These are phyloP conservation scores for Panthera tigris DNA, from an alignment of 2,113 vertebrate species.

Conservation along the genomic window DNA sequence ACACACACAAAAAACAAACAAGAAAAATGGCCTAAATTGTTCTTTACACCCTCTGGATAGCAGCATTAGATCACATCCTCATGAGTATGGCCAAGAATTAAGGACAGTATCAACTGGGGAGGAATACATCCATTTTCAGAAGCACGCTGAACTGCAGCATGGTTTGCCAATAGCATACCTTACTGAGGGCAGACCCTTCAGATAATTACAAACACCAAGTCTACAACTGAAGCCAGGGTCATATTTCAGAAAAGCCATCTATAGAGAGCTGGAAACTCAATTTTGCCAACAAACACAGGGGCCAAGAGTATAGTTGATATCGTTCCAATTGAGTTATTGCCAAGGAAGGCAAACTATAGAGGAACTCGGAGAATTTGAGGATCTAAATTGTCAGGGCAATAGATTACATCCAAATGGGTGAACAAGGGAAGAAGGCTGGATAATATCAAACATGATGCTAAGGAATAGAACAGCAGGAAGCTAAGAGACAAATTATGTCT, in stretches of 20 bases:
- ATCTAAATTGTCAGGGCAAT: conserved; percentile 36
- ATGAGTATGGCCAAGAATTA: neutral
- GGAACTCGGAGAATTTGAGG: neutral
- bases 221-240: conserved; percentile 38
- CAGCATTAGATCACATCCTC: neutral
- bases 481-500: conserved; percentile 27
- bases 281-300: conserved; percentile 48
- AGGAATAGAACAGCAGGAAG: conserved; percentile 39
- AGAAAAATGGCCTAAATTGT: neutral
- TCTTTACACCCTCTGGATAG: neutral
- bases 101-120: neutral
- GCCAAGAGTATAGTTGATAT: conserved; percentile 30
- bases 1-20: neutral
- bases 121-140: neutral
- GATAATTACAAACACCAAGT: conserved; percentile 63
- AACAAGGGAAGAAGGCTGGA: neutral
- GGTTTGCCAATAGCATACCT: conserved; percentile 33
- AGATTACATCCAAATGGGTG: conserved; percentile 45
- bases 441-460: conserved; percentile 9
- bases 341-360: conserved; percentile 43
- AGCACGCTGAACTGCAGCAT: neutral
- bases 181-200: conserved; percentile 34
- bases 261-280: conserved; percentile 50
- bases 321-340: conserved; percentile 28
- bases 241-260: conserved; percentile 58